Conservation (phyloP, 2,888 invertebrate genomes). For the Zeuzera pyrina region DNA sequence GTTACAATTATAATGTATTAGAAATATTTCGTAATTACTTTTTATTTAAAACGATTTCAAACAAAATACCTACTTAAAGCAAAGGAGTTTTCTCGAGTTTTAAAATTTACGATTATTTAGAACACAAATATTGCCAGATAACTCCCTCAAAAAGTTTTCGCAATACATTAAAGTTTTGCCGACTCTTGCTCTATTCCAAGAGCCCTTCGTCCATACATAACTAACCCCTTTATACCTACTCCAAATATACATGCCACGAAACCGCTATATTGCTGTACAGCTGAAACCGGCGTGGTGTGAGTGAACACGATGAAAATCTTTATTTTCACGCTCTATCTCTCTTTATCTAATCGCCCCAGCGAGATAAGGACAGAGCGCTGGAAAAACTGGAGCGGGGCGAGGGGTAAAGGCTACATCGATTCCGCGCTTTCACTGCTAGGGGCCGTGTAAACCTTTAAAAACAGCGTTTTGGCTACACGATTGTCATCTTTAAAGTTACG, state of each 20-base stretch:
- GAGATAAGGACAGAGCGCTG: constrained; percentile 72
- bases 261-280: constrained; percentile 43
- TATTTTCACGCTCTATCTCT: constrained; percentile 74
- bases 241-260: constrained; percentile 44
- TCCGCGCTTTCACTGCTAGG: constrained; percentile 74
- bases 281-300: constrained; percentile 58
- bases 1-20: too few species aligned
- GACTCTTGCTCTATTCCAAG: constrained; percentile 56
- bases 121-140: too few species aligned
- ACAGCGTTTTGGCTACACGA: constrained; percentile 62
- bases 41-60: too few species aligned
- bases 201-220: constrained; percentile 40
- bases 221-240: constrained; percentile 39
- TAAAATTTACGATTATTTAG: too few species aligned
- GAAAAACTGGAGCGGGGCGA: constrained; percentile 70
- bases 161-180: constrained; percentile 29
- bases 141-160: constrained; percentile 28
- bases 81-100: too few species aligned
- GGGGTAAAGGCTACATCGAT: constrained; percentile 74
- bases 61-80: too few species aligned
- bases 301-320: constrained; percentile 74
- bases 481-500: constrained; percentile 64
- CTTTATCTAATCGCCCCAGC: constrained; percentile 71
- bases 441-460: constrained; percentile 74
- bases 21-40: too few species aligned